Evolutionary conservation across 92 coral and sea anemone species (phyloP).

Genomic region (Heteractis magnifica): DNA sequence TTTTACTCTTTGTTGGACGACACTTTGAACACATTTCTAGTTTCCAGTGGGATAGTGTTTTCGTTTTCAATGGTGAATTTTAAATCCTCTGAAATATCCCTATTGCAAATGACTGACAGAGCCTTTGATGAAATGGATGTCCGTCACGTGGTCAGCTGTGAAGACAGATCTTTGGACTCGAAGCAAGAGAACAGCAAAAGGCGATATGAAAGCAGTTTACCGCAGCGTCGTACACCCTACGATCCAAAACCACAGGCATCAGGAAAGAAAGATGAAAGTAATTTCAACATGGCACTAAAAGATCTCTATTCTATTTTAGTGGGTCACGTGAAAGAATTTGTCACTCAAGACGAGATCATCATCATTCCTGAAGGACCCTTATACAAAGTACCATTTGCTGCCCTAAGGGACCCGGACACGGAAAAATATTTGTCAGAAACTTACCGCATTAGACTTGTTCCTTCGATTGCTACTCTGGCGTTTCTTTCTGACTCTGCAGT

Average conservation of each 20-base stretch:
- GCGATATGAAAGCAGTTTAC: neutral
- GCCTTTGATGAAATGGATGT: slow-evolving; percentile 5
- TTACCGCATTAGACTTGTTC: slow-evolving; percentile 13
- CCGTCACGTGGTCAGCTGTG: slow-evolving; percentile 11
- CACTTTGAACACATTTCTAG: too few species aligned
- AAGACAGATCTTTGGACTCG: slow-evolving; percentile 3
- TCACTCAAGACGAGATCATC: neutral
- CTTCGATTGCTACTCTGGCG: neutral
- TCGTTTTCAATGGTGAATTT: neutral
- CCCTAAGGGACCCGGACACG: slow-evolving; percentile 14
- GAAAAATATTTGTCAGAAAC: slow-evolving; percentile 14
- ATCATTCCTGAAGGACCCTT: neutral
- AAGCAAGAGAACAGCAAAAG: neutral
- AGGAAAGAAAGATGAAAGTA: neutral
- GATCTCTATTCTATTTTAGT: neutral
- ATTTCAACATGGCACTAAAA: neutral
- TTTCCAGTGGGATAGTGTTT: too few species aligned
- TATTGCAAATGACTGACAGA: neutral
- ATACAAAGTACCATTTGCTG: neutral
- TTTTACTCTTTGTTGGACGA: neutral
- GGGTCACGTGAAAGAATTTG: neutral
- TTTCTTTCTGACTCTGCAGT: neutral
- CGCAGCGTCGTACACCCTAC: neutral
- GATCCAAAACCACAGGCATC: neutral
- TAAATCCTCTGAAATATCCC: neutral